Evolutionary conservation across 92 coral and sea anemone species (phyloP).

Genomic region (Epizoanthus scotinus): DNA sequence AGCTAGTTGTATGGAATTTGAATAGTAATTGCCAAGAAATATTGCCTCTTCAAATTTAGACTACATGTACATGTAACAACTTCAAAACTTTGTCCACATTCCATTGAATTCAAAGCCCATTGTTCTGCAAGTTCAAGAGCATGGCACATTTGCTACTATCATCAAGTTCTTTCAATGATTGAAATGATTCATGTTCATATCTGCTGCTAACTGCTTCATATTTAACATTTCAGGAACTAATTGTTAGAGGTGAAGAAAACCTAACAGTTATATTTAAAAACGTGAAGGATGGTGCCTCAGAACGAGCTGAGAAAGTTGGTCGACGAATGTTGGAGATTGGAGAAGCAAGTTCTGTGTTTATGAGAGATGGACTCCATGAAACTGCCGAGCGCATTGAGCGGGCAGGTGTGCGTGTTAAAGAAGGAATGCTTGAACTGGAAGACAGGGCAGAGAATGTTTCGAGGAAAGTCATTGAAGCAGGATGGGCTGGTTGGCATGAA

Average conservation of each 20-base stretch:
- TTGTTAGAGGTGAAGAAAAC: slow-evolving; percentile 95
- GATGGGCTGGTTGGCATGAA: slow-evolving; percentile 91
- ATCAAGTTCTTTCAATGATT: too few species aligned
- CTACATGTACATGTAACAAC: too few species aligned
- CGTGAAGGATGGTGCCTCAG: slow-evolving; percentile 89
- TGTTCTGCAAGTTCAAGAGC: too few species aligned
- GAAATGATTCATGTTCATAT: too few species aligned
- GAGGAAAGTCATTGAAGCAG: slow-evolving; percentile 82
- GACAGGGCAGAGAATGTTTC: slow-evolving; percentile 92
- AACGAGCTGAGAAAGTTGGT: slow-evolving; percentile 76
- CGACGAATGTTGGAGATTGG: slow-evolving; percentile 75
- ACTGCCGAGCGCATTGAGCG: slow-evolving; percentile 68
- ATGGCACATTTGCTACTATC: too few species aligned
- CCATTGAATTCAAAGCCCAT: too few species aligned
- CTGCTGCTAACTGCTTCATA: too few species aligned
- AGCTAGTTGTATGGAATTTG: too few species aligned
- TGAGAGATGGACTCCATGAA: slow-evolving; percentile 72
- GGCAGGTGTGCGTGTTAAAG: slow-evolving; percentile 84
- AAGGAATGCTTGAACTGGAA: slow-evolving; percentile 92
- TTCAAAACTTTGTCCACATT: too few species aligned
- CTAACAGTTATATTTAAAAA: slow-evolving; percentile 87
- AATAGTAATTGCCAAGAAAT: too few species aligned
- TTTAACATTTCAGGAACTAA: slow-evolving; percentile 65
- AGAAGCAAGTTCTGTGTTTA: slow-evolving; percentile 46
- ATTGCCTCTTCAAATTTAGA: too few species aligned